Evolutionary conservation across 2,888 invertebrate species (phyloP).

Genomic region (Dilophus febrilis): DNA sequence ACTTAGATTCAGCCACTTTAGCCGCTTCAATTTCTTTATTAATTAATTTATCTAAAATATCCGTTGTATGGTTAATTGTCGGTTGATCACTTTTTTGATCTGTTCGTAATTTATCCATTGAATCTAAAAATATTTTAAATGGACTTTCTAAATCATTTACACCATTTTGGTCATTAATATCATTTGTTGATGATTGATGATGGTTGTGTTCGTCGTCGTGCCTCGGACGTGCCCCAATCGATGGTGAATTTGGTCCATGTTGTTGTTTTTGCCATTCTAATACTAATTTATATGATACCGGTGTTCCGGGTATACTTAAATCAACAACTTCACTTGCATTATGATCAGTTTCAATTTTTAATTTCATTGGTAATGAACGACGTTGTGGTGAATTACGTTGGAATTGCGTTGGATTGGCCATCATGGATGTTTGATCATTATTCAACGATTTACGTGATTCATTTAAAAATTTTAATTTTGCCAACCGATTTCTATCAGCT

Average conservation of each 20-base stretch:
- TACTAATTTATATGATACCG: constrained; percentile 6
- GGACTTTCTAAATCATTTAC: background rate
- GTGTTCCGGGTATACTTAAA: constrained; percentile 7
- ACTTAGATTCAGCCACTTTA: too few relatives aligned
- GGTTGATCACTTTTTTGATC: background rate
- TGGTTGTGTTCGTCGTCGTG: constrained; percentile 6
- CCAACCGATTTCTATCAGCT: constrained; percentile 8
- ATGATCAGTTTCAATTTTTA: background rate
- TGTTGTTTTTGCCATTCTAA: background rate
- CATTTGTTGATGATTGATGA: too few relatives aligned
- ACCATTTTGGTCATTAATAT: background rate
- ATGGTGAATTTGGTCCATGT: background rate
- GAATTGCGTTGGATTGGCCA: background rate
- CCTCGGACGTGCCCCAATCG: background rate
- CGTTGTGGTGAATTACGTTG: constrained; percentile 1
- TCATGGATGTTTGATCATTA: background rate
- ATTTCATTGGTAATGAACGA: constrained; percentile 4
- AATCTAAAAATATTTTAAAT: constrained; percentile 3
- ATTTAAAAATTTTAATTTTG: constrained; percentile 8
- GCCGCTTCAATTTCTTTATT: background rate
- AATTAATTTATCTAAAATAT: background rate
- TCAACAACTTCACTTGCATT: constrained; percentile 2
- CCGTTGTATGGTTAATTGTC: background rate
- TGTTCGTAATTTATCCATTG: constrained; percentile 3
- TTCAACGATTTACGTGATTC: background rate